Evolutionary conservation across 2,888 invertebrate species (phyloP).

Genomic region (Agonopterix arenella): DNA sequence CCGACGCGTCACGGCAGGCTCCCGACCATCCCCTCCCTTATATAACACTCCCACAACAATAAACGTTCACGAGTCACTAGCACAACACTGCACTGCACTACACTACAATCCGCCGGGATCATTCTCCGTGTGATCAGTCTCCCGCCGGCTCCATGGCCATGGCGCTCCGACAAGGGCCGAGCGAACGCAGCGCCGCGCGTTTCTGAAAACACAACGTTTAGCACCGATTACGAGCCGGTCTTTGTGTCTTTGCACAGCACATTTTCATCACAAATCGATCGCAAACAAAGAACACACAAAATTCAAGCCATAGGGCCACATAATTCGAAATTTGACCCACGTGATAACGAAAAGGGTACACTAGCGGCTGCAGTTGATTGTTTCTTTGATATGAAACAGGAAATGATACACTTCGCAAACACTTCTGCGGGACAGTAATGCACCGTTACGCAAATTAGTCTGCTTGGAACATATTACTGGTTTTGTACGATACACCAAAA

Average conservation of each 20-base stretch:
- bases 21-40: constrained; percentile 57
- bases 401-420: constrained; percentile 63
- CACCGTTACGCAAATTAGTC: constrained; percentile 14
- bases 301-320: constrained; percentile 27
- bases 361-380: constrained; percentile 68
- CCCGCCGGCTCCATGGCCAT: constrained; percentile 63
- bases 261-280: constrained; percentile 17
- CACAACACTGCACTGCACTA: constrained; percentile 45
- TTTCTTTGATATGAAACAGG: constrained; percentile 69
- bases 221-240: constrained; percentile 52
- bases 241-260: constrained; percentile 34
- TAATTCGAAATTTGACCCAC: constrained; percentile 71
- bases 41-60: constrained; percentile 46
- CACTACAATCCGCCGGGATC: constrained; percentile 28
- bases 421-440: constrained; percentile 27
- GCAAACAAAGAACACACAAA: constrained; percentile 21
- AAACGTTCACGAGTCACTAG: constrained; percentile 41
- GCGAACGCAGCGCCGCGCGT: constrained; percentile 48
- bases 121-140: constrained; percentile 41
- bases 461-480: constrained; percentile 13
- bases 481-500: constrained; percentile 15
- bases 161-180: constrained; percentile 32
- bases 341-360: constrained; percentile 71
- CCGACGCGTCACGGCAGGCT: constrained; percentile 59
- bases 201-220: constrained; percentile 65